Evolutionary conservation across 2,113 vertebrate species (phyloP).

Genomic region (Taxidea taxus): DNA sequence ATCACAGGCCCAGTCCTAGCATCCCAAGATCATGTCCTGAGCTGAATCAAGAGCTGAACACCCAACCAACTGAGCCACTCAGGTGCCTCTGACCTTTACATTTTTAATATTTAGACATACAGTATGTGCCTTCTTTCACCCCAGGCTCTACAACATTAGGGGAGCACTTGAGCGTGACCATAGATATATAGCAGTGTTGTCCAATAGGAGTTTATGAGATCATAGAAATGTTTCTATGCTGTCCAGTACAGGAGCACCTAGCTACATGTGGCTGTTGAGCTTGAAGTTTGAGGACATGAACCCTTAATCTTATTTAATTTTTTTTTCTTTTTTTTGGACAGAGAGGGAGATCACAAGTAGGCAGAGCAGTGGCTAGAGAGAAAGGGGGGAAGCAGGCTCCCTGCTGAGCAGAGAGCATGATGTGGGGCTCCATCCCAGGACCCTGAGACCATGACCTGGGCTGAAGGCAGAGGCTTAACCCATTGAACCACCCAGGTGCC

Average conservation of each 20-base stretch:
- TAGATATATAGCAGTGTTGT: background rate
- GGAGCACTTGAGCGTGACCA: background rate
- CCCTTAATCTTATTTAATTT: background rate
- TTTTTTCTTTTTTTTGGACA: background rate
- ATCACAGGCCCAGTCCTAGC: background rate
- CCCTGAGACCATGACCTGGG: too few species aligned
- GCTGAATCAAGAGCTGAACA: background rate
- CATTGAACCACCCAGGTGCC: too few species aligned
- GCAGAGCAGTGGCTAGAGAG: too few species aligned
- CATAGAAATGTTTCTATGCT: background rate
- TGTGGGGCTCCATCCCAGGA: too few species aligned
- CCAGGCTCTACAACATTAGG: background rate
- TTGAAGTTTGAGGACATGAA: background rate
- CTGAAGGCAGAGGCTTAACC: too few species aligned
- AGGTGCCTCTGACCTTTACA: background rate
- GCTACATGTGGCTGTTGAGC: background rate
- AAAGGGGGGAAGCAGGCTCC: too few species aligned
- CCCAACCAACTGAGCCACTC: background rate
- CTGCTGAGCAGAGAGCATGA: too few species aligned
- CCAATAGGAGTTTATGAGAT: background rate
- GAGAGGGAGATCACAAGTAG: too few species aligned
- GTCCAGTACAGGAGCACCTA: too few species aligned
- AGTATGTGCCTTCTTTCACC: background rate
- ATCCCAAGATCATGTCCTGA: background rate
- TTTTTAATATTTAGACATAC: background rate